These are phyloP conservation scores for Sipha maydis DNA, from an alignment of 2,888 invertebrate species.

Conservation along the genomic window DNA sequence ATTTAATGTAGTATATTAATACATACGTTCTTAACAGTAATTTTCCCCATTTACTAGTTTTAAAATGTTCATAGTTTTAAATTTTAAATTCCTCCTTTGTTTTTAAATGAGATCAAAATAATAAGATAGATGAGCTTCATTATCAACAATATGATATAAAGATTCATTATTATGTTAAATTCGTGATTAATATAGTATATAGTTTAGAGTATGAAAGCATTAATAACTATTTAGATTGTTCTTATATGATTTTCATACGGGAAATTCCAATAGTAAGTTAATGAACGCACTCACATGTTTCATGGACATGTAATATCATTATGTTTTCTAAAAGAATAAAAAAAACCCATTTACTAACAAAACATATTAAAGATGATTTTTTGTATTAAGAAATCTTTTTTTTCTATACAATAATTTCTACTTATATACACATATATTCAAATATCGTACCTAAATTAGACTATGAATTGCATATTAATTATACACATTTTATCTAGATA, in stretches of 20 bases:
- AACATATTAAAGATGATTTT: background rate
- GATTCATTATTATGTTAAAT: conserved; percentile 3
- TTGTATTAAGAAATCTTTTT: background rate
- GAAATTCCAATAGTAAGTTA: conserved; percentile 21
- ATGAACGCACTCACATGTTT: background rate
- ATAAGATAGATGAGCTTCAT: background rate
- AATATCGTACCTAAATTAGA: background rate
- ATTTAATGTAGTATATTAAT: background rate
- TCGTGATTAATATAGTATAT: conserved; percentile 29
- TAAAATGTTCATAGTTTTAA: background rate
- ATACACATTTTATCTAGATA: too few species aligned
- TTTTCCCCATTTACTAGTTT: background rate
- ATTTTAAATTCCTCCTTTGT: background rate
- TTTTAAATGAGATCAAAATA: background rate
- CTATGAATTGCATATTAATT: too few species aligned
- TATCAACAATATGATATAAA: background rate
- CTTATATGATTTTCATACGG: background rate
- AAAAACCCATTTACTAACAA: conserved; percentile 49
- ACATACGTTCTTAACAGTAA: background rate
- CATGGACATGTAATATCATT: conserved; percentile 5
- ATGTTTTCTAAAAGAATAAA: background rate
- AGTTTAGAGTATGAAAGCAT: background rate
- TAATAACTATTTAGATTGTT: conserved; percentile 1
- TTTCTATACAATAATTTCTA: background rate
- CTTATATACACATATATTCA: conserved; percentile 10